Evolutionary conservation across 2,797 vertebrate species (phyloP), one percentile per base, ranked within the genome.

Genomic region (Hyperoplus immaculatus): DNA sequence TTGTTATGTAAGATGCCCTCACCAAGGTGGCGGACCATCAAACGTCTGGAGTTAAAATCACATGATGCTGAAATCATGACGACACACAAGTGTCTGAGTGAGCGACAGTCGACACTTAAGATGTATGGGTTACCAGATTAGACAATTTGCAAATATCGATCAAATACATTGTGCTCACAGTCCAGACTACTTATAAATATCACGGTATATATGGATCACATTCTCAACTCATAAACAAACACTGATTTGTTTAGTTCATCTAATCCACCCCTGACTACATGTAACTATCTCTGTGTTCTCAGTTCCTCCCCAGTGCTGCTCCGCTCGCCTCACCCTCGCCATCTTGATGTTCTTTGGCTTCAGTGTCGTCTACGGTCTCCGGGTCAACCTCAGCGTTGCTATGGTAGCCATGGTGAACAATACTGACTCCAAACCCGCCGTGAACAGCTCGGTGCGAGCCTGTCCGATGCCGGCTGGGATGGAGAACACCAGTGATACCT

Each of bases 331-430:
- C 68, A 95, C 92, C 75, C 93, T 97, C 85, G 95, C 96, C 70
- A 0, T 94, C 74, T 86, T 97, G 85, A 96, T 97, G 96, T 97
- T 96, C 85, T 41, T 96, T 2, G 96, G 96, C 2, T 96, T 97
- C 72, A 68, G 95, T 11, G 85, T 96, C 65, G 95, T 96, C 75
- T 97, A 97, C 18, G 94, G 93, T 0, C 96, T 97, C 29, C 95
- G 96, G 0, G 96, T 97, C 80, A 96, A 96, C 89, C 95, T 97
- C 85, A 97, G 96, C 18, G 96, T 97, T 0, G 94, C 96, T 46
- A 96, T 97, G 92, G 92, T 97, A 0, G 96, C 95, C 81, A 97
- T 97, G 96, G 95, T 96, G 65, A 97, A 97, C 67, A 38, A 15
- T 80, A 96, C 95, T 0, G 83, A 82, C 10, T 39, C 80, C 4